Percentiles rank a stretch among this genome's conserved stretches.
phyloP scores from a whole-genome alignment of 2,797 vertebrate species.

The Pseudopleuronectes americanus region DNA sequence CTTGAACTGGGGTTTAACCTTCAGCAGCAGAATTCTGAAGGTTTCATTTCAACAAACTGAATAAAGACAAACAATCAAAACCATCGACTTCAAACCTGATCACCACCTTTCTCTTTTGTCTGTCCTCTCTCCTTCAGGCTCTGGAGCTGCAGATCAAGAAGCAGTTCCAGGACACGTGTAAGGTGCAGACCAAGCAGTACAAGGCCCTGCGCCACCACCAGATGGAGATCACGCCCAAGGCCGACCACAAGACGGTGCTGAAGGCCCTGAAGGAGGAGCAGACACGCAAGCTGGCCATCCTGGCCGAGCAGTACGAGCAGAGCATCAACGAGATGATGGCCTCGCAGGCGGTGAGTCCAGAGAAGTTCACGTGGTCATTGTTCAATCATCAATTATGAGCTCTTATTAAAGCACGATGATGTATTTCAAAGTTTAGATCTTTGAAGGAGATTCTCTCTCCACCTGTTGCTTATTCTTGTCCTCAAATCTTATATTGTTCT shows the following conservation, averaged over 20 bases:
- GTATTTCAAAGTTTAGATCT: not conserved
- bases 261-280: slow-evolving; percentile 97
- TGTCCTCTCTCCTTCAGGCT: slow-evolving; percentile 80
- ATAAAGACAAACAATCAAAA: no score
- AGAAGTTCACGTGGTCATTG: not conserved
- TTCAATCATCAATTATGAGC: not conserved
- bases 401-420: not conserved
- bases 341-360: slow-evolving; percentile 92
- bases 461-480: slow-evolving; percentile 45
- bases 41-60: no score
- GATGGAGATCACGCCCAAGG: slow-evolving; percentile 98
- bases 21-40: no score
- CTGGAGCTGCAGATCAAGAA: slow-evolving; percentile 99
- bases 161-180: slow-evolving; percentile 99
- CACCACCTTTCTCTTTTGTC: not conserved
- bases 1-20: no score
- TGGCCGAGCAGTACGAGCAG: slow-evolving; percentile 96
- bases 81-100: no score
- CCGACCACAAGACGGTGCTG: slow-evolving; percentile 98
- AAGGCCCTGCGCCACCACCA: slow-evolving; percentile 99
- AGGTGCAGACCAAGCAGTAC: slow-evolving; percentile 99
- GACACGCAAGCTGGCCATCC: slow-evolving; percentile 93
- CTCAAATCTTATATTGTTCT: not conserved
- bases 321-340: slow-evolving; percentile 99
- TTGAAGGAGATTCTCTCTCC: not conserved